Evolutionary conservation across 2,113 vertebrate species (phyloP), one percentile per base, ranked within the genome.

Genomic region (Tiliqua scincoides): DNA sequence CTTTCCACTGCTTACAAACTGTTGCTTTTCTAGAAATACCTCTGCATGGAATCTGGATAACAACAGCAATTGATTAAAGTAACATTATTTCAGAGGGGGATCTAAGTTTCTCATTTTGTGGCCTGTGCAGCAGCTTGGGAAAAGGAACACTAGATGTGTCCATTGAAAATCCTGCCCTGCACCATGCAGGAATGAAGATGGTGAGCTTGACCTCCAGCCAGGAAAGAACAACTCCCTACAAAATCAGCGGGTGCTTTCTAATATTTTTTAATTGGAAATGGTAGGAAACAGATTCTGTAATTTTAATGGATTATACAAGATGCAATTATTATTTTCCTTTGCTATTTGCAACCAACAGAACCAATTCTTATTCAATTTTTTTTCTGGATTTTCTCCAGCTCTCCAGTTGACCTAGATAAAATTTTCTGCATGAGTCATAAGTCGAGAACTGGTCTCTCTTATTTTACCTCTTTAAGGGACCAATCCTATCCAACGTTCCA

Each of bases 21-120:
- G 62, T 77, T 85, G 62, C 79, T 82, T 70, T 70, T 82, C 65
- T 68, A 82, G 79, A 35, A 70, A 70, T 14, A 82, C 57, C 32
- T 40, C 23, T 62, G 67, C 25, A 10, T 57, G 23, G 48, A 57
- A 70, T 40, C 74, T 74, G 57, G 18, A 68, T 77, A 76, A 68
- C 48, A 78, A 40, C 3, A 6, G 32, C 10, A 10, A n/a, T 37
- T 35, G 83, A 77, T 85, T 85, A 68, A 57, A 35, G 48, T 68
- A 85, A 78, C 25, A 7, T 30, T n/a, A 54, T 37, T 20, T 68
- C 32, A 11, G 9, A 77, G 52, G 25, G n/a, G 43, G 21, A 68
- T 85, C 32, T 14, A 2, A 8, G 57, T 43, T 77, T 11, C 2
- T 15, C 9, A 68, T 35, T 57, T n/a, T 9, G 25, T 30, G 32